Evolutionary conservation across 1,140 invertebrate species (phyloP).

Genomic region (Latrodectus geometricus): DNA sequence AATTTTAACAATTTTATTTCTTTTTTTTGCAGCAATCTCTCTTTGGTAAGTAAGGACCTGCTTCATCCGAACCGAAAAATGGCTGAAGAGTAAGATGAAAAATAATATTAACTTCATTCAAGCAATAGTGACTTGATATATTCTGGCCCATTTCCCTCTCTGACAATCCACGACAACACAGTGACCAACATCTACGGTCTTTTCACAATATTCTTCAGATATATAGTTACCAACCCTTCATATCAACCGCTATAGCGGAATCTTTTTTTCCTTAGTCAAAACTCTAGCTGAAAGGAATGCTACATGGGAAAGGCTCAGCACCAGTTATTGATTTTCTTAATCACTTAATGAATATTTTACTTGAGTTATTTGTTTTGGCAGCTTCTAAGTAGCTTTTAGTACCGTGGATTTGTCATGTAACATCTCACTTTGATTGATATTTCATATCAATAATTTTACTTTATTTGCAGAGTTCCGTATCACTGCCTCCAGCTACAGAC

Average conservation of each 20-base stretch:
- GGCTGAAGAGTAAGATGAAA: not conserved
- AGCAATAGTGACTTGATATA: conserved; percentile 50
- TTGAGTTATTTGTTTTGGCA: not conserved
- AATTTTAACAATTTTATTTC: too few relatives aligned
- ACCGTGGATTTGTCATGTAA: not conserved
- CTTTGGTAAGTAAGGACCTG: conserved; percentile 43
- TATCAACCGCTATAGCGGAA: conserved; percentile 28
- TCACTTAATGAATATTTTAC: not conserved
- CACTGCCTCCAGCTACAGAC: too few relatives aligned
- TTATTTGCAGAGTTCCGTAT: too few relatives aligned
- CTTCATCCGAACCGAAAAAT: not conserved
- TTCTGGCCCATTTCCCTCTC: conserved; percentile 30
- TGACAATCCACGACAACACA: conserved; percentile 57
- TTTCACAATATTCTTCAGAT: conserved; percentile 22
- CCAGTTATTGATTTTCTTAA: too few relatives aligned
- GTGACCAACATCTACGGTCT: conserved; percentile 21
- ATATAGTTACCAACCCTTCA: conserved; percentile 49
- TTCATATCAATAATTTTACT: too few relatives aligned
- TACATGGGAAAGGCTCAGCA: too few relatives aligned
- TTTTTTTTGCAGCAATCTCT: conserved; percentile 50
- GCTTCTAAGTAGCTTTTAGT: not conserved
- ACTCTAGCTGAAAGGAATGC: not conserved
- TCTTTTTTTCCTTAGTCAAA: not conserved
- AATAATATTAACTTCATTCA: conserved; percentile 12
- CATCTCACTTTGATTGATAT: not conserved